Conservation (phyloP, 2,113 vertebrate species). For the Triplophysa tibetana region DNA sequence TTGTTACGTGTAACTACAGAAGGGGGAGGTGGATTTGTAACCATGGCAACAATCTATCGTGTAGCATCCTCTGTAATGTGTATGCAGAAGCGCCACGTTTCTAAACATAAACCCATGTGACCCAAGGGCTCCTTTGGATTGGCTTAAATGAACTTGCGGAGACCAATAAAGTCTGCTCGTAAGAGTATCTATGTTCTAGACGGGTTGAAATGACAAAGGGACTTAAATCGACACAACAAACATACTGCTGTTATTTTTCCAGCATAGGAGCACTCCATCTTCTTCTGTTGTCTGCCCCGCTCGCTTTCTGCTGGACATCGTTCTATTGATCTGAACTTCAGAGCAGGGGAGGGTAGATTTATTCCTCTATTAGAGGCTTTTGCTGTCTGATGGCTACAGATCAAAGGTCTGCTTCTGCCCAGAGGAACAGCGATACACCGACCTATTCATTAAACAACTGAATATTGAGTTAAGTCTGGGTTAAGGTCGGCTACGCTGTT, state of each 20-base stretch:
- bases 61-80: conserved; percentile 3
- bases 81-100: conserved; percentile 5
- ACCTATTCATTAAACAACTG: conserved; percentile 65
- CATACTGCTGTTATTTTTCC: conserved; percentile 18
- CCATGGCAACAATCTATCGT: conserved; percentile 30
- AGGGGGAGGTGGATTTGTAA: conserved; percentile 29
- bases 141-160: conserved; percentile 1
- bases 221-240: conserved; percentile 27
- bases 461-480: conserved; percentile 61
- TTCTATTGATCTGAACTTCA: conserved; percentile 73
- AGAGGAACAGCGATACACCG: conserved; percentile 59
- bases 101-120: not conserved
- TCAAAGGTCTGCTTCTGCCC: conserved; percentile 65
- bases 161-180: not conserved
- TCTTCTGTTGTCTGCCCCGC: conserved; percentile 38
- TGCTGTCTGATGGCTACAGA: conserved; percentile 69
- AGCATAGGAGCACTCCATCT: conserved; percentile 20
- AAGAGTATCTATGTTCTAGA: not conserved
- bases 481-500: conserved; percentile 13
- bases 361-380: conserved; percentile 74
- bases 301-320: conserved; percentile 58
- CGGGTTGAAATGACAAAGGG: not conserved
- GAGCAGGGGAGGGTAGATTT: conserved; percentile 61
- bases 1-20: conserved; percentile 28
- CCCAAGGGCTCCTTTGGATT: not conserved